Percentiles rank a stretch among this genome's conserved stretches.
Evolutionary conservation across 2,113 vertebrate species (phyloP).

Genomic region (Zosterops pallidus): DNA sequence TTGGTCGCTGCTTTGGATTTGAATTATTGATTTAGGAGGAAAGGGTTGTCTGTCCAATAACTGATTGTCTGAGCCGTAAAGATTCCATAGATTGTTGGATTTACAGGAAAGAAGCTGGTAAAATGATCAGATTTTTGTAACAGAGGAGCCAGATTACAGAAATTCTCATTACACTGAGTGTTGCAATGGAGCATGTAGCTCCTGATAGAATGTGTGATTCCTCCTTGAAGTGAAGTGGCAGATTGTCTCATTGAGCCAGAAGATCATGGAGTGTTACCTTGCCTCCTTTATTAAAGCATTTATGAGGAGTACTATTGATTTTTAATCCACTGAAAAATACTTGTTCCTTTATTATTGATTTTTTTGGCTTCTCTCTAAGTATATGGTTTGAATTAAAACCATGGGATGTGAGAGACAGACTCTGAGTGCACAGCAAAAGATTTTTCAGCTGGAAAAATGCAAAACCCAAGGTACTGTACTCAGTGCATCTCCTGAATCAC

Average conservation of each 20-base stretch:
- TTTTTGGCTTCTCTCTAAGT: background rate
- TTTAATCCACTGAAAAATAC: constrained; percentile 27
- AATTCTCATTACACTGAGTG: background rate
- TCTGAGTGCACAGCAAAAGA: background rate
- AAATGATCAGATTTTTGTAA: background rate
- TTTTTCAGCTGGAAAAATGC: background rate
- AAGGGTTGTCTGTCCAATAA: background rate
- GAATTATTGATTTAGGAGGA: constrained; percentile 27
- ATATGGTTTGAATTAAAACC: background rate
- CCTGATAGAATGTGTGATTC: background rate
- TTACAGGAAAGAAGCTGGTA: constrained; percentile 6
- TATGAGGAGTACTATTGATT: constrained; percentile 3
- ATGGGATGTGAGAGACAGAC: background rate
- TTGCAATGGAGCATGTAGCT: background rate
- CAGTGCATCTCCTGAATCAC: background rate
- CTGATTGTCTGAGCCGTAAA: background rate
- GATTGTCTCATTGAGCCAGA: background rate
- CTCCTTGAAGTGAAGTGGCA: background rate
- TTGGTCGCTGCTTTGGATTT: constrained; percentile 39
- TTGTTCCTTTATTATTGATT: background rate
- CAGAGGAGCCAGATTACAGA: background rate
- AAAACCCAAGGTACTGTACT: background rate
- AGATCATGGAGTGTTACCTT: background rate
- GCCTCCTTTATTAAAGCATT: background rate
- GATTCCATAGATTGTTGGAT: background rate